Base-by-base conservation (phyloP, 2,888 invertebrate genomes). In the Caradrina clavipalpis region DNA sequence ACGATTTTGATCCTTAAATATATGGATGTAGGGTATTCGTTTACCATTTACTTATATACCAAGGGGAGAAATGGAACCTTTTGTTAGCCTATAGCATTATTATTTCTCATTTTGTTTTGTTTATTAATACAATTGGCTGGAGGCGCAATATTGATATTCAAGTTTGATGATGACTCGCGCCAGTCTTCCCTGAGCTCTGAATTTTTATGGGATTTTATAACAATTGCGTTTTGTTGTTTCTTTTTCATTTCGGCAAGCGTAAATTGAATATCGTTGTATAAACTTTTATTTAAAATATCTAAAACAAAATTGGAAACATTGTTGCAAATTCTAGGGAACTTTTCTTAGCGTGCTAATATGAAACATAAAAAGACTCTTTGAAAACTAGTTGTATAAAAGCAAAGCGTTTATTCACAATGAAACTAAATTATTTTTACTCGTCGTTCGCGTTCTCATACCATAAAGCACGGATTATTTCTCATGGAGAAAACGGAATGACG, bases 101-200 rank as follows among this genome's bases (percentile, higher is more conserved):
- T 96, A 96, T 96, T 95, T 96, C 94, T 94, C 95, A 95, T 96
- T 96, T 96, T 96, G 95, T 96, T 96, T 96, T 96, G 96, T 96
- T 96, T 96, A 96, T 96, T 96, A 96, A 96, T 96, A 96, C 95
- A 95, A 96, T 96, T 96, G 95, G 96, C 96, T 93, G 88, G 94
- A 93, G 96, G 96, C 96, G 94, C 94, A 95, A 95, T 96, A 96
- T 96, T 96, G 96, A 96, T 96, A 96, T 96, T 96, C 96, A 95
- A 95, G 96, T 95, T 94, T 94, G 95, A 95, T 95, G 95, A 95
- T 96, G 93, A 95, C 91, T 95, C 89, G 94, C 86, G 89, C 90
- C 88, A 90, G 89, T 93, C 92, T 93, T 91, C 91, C 90, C 90
- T 87, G 86, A 86, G 88, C 89, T 88, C 87, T 93, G 93, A 94